A percentile compares a stretch with the other conserved stretches of the same genome.
These are phyloP conservation scores for Clostera curtula DNA, from an alignment of 2,888 invertebrate genomes.

Conservation along the genomic window DNA sequence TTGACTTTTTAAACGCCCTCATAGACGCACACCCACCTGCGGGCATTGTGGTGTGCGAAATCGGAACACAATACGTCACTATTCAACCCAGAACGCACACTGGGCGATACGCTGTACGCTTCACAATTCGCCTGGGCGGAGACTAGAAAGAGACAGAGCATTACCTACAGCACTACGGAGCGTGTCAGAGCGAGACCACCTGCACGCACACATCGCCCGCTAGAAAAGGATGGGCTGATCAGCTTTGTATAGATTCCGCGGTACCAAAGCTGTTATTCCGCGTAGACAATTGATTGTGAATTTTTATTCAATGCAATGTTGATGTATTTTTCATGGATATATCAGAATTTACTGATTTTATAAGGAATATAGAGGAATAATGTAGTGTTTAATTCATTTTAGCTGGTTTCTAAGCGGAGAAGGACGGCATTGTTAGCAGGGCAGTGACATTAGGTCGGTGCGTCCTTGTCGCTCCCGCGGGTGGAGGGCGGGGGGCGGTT, in stretches of 20 bases:
- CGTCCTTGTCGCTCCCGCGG: conserved; percentile 67
- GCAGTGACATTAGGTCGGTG: conserved; percentile 72
- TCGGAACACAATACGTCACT: conserved; percentile 60
- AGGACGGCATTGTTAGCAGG: conserved; percentile 70
- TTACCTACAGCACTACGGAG: conserved; percentile 48
- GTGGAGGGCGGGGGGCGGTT: conserved; percentile 59
- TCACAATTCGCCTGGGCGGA: conserved; percentile 63
- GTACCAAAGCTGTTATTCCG: conserved; percentile 61
- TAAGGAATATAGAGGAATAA: conserved; percentile 14
- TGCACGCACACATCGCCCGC: conserved; percentile 61
- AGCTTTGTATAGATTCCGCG: conserved; percentile 71
- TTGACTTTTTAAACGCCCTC: conserved; percentile 75
- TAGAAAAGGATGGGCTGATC: conserved; percentile 67
- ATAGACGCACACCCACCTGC: conserved; percentile 68
- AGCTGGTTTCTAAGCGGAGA: conserved; percentile 30
- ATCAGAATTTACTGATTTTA: conserved; percentile 7
- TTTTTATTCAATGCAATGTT: conserved; percentile 36
- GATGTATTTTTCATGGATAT: conserved; percentile 21
- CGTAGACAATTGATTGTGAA: conserved; percentile 69
- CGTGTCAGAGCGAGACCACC: conserved; percentile 42
- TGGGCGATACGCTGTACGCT: conserved; percentile 41
- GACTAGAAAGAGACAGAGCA: conserved; percentile 60
- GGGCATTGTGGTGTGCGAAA: conserved; percentile 64
- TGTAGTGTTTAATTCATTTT: conserved; percentile 38
- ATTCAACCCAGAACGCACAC: conserved; percentile 55